These are phyloP conservation scores for Ploceus nigricollis DNA, from an alignment of 2,113 vertebrate genomes.

Conservation along the genomic window DNA sequence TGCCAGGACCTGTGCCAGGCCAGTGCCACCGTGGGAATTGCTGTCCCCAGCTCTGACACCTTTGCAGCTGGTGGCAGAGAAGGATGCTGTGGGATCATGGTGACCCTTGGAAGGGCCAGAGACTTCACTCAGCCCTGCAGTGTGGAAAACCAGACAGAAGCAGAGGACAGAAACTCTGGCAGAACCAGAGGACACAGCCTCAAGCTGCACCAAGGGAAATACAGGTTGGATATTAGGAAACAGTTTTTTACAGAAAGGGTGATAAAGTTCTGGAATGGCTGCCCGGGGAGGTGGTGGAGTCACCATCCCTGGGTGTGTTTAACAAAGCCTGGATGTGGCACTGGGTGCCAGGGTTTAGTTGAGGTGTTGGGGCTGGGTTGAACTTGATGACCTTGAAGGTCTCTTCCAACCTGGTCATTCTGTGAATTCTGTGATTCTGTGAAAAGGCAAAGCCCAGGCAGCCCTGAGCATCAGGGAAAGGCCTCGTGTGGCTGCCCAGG, in stretches of 20 bases:
- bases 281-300: background rate
- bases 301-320: background rate
- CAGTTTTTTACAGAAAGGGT: background rate
- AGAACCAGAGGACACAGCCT: background rate
- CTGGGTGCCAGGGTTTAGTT: background rate
- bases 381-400: background rate
- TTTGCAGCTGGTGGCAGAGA: accelerated
- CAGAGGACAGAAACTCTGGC: background rate
- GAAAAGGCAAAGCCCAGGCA: background rate
- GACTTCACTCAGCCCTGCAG: background rate
- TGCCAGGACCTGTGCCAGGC: background rate
- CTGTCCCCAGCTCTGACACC: background rate
- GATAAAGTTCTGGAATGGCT: background rate
- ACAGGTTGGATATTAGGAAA: background rate
- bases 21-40: background rate
- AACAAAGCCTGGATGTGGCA: background rate
- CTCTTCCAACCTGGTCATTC: background rate
- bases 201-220: background rate
- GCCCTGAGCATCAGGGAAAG: background rate
- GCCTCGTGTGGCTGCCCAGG: accelerated
- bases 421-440: background rate
- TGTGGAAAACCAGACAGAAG: background rate
- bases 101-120: background rate
- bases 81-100: background rate
- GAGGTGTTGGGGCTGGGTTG: background rate